Base-by-base conservation (phyloP, 2,113 vertebrate genomes). In the Jaculus jaculus region DNA sequence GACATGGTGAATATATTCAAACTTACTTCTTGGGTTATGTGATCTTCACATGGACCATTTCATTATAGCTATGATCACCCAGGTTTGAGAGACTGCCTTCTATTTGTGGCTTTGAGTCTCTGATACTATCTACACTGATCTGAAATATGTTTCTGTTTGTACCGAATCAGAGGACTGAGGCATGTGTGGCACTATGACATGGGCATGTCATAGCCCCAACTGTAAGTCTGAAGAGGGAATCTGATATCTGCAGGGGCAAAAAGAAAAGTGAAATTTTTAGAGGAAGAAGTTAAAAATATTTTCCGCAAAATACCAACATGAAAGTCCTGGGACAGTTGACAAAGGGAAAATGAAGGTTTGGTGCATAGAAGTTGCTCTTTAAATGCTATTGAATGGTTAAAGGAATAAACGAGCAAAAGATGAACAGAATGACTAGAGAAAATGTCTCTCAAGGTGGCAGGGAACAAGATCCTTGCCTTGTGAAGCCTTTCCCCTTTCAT, bases 11-110 rank as follows among this genome's bases (percentile, higher is more conserved):
- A 89, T 90, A 13, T 94, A 34, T 30, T 77, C 89, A 84, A 61
- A 63, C 58, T 96, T 95, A 61, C 34, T 90, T 94, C 87, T 77
- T 97, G n/a, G 85, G 51, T 87, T 18, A 47, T 87, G 69, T 23
- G 71, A 82, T 65, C 0, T 81, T 51, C 63, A 87, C 79, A n/a
- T 0, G 17, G 61, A 54, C n/a, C 42, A 3, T 24, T 65, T n/a
- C 28, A 7, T 54, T 8, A 30, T 30, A 73, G 39, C 81, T 0
- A 3, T 74, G 51, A 60, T 47, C 26, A 66, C 51, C 23, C n/a
- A 20, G 58, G 17, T 23, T n/a, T 84, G 66, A 89, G 84, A 72
- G 81, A 34, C 39, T 65, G 0, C 30, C 10, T 10, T 15, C 20
- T 61, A 51, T 30, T 3, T 5, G 10, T 8, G n/a, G 16, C 26